phyloP scores from a whole-genome alignment of 2,797 vertebrate species.

The Sebastes oblongus region DNA sequence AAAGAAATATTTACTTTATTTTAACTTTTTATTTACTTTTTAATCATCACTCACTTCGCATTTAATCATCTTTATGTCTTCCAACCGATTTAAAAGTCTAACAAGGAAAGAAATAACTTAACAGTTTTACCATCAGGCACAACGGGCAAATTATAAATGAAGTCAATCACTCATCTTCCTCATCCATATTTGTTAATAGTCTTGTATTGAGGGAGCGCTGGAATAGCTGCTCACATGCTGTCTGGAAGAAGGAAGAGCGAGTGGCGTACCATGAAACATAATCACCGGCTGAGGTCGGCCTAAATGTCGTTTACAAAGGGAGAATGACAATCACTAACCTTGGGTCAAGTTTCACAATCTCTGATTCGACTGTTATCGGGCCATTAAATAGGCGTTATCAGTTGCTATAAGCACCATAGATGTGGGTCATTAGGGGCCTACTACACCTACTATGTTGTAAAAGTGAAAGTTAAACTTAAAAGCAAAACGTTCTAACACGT shows the following conservation, averaged over 20 bases:
- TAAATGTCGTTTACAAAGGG: background rate
- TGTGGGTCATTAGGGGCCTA: too few species aligned
- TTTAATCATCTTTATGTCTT: background rate
- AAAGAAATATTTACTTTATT: background rate
- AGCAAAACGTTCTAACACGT: too few species aligned
- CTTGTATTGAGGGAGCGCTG: background rate
- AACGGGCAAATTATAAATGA: background rate
- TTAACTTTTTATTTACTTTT: background rate
- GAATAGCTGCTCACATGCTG: conserved; percentile 3
- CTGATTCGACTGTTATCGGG: background rate
- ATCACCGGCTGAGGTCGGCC: too few species aligned
- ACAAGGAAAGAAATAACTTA: background rate
- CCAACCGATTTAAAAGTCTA: background rate
- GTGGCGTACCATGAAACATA: background rate
- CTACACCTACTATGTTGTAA: too few species aligned
- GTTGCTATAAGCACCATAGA: too few species aligned
- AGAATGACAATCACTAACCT: background rate
- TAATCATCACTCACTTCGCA: background rate
- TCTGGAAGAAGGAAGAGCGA: background rate
- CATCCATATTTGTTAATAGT: background rate
- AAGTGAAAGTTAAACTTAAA: too few species aligned
- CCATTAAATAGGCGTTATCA: too few species aligned
- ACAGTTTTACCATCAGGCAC: background rate
- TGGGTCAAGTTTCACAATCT: background rate
- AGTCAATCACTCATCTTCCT: background rate